Evolutionary conservation across 2,888 invertebrate genomes (phyloP).

Genomic region (Patella depressa): DNA sequence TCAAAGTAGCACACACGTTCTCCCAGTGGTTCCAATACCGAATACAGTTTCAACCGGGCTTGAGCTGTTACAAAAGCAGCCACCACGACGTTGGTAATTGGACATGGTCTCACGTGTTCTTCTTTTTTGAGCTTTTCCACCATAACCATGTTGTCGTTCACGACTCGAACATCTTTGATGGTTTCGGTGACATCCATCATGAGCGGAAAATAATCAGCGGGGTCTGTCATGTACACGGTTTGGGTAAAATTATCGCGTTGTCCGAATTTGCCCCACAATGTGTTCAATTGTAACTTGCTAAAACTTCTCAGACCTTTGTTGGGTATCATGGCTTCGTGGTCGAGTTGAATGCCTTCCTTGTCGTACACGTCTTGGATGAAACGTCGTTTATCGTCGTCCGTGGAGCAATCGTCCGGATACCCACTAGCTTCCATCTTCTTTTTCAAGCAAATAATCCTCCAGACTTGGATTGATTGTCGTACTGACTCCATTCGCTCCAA

Average conservation of each 20-base stretch:
- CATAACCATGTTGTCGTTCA: neutral
- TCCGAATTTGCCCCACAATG: neutral
- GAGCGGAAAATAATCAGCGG: neutral
- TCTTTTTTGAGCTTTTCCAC: neutral
- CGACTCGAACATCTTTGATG: neutral
- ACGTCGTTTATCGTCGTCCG: neutral
- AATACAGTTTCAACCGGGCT: neutral
- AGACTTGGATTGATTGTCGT: neutral
- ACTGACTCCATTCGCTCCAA: constrained; percentile 1
- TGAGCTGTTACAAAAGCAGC: neutral
- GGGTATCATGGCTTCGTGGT: neutral
- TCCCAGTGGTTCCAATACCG: neutral
- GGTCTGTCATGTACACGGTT: neutral
- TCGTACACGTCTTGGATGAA: neutral
- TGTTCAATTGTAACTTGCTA: neutral
- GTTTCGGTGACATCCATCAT: neutral
- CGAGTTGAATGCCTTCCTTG: neutral
- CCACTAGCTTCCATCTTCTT: constrained; percentile 1
- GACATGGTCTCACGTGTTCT: neutral
- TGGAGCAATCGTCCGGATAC: neutral
- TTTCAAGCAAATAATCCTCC: neutral
- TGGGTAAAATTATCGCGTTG: neutral
- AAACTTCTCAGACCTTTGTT: neutral
- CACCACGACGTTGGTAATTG: neutral
- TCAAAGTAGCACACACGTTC: constrained; percentile 1